These are phyloP conservation scores for Vireo griseus DNA, from an alignment of 2,797 vertebrate species.

Conservation along the genomic window DNA sequence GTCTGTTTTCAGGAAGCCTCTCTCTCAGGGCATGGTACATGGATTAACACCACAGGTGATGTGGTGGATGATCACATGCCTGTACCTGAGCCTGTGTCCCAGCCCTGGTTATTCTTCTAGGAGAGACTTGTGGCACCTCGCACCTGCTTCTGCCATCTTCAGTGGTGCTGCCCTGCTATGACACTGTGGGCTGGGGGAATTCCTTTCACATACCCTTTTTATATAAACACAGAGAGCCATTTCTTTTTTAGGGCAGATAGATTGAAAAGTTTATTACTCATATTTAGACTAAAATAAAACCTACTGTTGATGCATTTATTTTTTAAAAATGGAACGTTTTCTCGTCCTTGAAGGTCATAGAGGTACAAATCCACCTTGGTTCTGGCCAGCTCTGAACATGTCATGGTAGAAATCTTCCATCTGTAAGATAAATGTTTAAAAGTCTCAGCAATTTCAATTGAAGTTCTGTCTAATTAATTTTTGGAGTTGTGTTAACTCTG, in stretches of 20 bases:
- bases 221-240: fast-evolving
- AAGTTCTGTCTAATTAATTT: background rate
- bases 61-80: background rate
- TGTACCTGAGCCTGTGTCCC: background rate
- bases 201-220: background rate
- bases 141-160: background rate
- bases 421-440: background rate
- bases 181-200: background rate
- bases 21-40: background rate
- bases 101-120: background rate
- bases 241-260: background rate
- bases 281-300: background rate
- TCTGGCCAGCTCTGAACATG: background rate
- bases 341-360: background rate
- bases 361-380: background rate
- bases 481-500: background rate
- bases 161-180: background rate
- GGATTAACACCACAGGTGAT: background rate
- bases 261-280: background rate
- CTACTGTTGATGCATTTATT: background rate
- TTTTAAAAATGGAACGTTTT: background rate
- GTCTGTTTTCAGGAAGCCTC: background rate
- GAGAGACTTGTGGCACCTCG: background rate
- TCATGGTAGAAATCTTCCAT: background rate
- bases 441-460: background rate